phyloP scores from a whole-genome alignment of 2,888 invertebrate species.

The Marasmarcha lunaedactyla region DNA sequence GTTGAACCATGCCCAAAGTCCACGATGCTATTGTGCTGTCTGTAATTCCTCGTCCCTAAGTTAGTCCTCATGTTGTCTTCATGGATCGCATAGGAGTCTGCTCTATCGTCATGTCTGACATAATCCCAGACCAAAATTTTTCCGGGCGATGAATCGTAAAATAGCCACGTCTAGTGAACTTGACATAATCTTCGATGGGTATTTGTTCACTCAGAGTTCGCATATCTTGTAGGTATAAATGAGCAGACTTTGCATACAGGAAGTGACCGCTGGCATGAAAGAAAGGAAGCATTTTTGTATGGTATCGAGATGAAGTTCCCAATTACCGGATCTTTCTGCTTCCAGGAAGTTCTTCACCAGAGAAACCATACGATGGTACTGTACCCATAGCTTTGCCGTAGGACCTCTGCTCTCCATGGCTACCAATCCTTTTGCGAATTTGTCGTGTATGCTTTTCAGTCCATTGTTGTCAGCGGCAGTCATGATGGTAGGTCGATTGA shows the following conservation, averaged over 20 bases:
- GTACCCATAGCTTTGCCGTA: conserved; percentile 6
- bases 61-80: conserved; percentile 3
- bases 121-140: conserved; percentile 18
- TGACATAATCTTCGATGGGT: conserved; percentile 11
- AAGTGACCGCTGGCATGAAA: conserved; percentile 19
- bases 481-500: too few relatives aligned
- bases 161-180: conserved; percentile 15
- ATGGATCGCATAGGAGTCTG: conserved; percentile 4
- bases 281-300: conserved; percentile 21
- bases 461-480: conserved; percentile 11
- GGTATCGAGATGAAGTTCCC: too few relatives aligned
- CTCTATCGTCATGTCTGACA: conserved; percentile 18
- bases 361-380: conserved; percentile 22
- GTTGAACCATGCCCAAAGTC: background rate
- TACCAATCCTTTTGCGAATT: conserved; percentile 14
- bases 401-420: conserved; percentile 14
- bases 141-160: conserved; percentile 22
- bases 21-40: conserved; percentile 2
- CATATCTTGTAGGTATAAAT: conserved; percentile 31
- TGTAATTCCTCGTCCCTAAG: conserved; percentile 3
- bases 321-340: conserved; percentile 20
- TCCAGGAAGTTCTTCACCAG: conserved; percentile 23
- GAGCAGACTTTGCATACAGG: background rate
- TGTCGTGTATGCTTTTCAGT: conserved; percentile 10
- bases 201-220: conserved; percentile 19